phyloP scores from a whole-genome alignment of 2,888 invertebrate genomes.

The Drosophila parthenogenetica region DNA sequence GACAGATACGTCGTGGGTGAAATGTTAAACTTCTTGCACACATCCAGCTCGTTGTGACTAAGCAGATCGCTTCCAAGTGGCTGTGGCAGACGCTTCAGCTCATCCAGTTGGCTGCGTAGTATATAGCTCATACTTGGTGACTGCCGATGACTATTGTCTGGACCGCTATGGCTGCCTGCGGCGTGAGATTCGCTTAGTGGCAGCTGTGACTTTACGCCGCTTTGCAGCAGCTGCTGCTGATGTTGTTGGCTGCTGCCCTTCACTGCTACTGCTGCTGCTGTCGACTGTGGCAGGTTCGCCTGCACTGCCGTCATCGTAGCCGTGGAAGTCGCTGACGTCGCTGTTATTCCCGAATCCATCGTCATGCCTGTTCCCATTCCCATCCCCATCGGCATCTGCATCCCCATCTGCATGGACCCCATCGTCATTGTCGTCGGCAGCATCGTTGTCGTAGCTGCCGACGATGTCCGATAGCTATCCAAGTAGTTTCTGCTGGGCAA shows the following conservation, averaged over 20 bases:
- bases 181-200: constrained; percentile 65
- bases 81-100: constrained; percentile 78
- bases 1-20: constrained; percentile 95
- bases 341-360: constrained; percentile 69
- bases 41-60: constrained; percentile 89
- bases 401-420: constrained; percentile 9
- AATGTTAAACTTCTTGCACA: constrained; percentile 91
- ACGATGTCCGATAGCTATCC: constrained; percentile 86
- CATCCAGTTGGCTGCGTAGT: constrained; percentile 85
- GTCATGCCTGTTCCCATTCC: constrained; percentile 75
- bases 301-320: constrained; percentile 76
- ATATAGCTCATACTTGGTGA: constrained; percentile 86
- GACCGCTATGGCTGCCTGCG: constrained; percentile 47
- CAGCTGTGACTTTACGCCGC: constrained; percentile 47
- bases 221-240: constrained; percentile 70
- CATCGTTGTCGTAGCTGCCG: constrained; percentile 86
- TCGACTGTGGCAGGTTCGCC: constrained; percentile 67
- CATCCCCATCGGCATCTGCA: constrained; percentile 74
- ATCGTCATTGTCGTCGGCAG: constrained; percentile 86
- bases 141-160: constrained; percentile 49
- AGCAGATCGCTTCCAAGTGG: constrained; percentile 87
- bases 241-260: constrained; percentile 68
- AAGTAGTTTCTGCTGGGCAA: constrained; percentile 85
- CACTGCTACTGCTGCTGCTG: constrained; percentile 64
- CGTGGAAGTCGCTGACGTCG: constrained; percentile 75